These are phyloP conservation scores for Agrotis exclamationis DNA, from an alignment of 2,888 invertebrate genomes.

Conservation along the genomic window DNA sequence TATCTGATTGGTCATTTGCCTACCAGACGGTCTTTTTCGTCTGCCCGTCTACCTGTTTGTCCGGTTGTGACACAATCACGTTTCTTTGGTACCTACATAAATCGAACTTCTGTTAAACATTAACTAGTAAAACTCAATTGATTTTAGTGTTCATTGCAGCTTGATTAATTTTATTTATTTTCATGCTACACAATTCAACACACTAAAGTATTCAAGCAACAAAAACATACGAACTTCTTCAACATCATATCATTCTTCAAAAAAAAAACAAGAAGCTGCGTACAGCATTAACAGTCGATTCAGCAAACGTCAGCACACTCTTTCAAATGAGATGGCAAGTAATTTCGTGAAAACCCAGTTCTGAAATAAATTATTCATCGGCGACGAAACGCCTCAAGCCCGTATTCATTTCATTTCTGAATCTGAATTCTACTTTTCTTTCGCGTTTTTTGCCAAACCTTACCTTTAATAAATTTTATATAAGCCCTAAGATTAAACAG, in stretches of 20 bases:
- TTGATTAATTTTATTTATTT: too few relatives aligned
- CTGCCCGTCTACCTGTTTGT: too few relatives aligned
- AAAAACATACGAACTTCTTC: slow-evolving; percentile 10
- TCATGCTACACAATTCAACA: not conserved
- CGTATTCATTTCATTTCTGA: slow-evolving; percentile 91
- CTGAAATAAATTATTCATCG: slow-evolving; percentile 91
- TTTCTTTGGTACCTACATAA: too few relatives aligned
- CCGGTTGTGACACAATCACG: too few relatives aligned
- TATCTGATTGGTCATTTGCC: too few relatives aligned
- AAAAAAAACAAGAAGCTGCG: slow-evolving; percentile 50
- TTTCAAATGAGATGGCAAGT: slow-evolving; percentile 88
- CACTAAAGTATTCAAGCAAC: not conserved
- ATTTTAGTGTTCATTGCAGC: too few relatives aligned
- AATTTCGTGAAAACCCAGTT: slow-evolving; percentile 89
- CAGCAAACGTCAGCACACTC: slow-evolving; percentile 79
- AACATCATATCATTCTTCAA: slow-evolving; percentile 26
- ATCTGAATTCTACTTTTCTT: slow-evolving; percentile 88
- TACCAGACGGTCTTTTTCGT: too few relatives aligned
- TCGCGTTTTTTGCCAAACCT: slow-evolving; percentile 84
- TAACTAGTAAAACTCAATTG: too few relatives aligned
- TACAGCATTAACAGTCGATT: slow-evolving; percentile 78
- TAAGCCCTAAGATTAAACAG: slow-evolving; percentile 86
- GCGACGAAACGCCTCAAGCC: slow-evolving; percentile 90
- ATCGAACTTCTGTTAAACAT: too few relatives aligned
- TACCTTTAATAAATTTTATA: slow-evolving; percentile 89